Base-by-base conservation (phyloP, 2,113 vertebrate species). In the Rhea americana region DNA sequence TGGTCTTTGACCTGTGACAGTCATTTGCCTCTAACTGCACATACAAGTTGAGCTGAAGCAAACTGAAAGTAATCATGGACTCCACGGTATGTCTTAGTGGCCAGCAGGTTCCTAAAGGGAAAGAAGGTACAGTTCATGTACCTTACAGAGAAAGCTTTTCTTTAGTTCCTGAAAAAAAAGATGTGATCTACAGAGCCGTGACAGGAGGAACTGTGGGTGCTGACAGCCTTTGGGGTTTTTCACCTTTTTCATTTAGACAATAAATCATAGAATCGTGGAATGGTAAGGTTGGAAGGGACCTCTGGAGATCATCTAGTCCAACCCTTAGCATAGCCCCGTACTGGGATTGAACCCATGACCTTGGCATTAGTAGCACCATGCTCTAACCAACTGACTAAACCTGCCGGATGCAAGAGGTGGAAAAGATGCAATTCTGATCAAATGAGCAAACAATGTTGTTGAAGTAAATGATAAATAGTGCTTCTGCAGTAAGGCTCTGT, bases 11-110 rank as follows among this genome's bases (percentile, higher is more conserved):
- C 90, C 93, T 93, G 18, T 66, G 82, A 55, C 20, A 9, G 59
- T 93, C 48, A 62, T 94, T 94, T 90, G 58, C 87, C 56, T 85
- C 77, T 93, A 65, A 58, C 67, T 76, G 53, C 61, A 72, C 68
- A 73, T 90, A 66, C 68, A 62, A 86, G 87, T 18, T 65, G 90
- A 90, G 48, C 53, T 73, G 74, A 75, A 77, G 81, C 76, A 84
- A 93, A 53, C 45, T 55, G 53, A 66, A 82, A 70, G 62, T n/a
- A 75, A 81, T 45, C 7, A 1, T n/a, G 76, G 85, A n/a, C 50
- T 75, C 77, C 8, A 39, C 53, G 39, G 48, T 61, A 71, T 25
- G 19, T 85, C 81, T 95, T 70, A 79, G 43, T 47, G 67, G 21
- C 24, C 82, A 87, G 85, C 30, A 25, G n/a, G 3, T 61, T 71